Evolutionary conservation across 2,113 vertebrate species (phyloP), one percentile per base, ranked within the genome.

Genomic region (Eublepharis macularius): DNA sequence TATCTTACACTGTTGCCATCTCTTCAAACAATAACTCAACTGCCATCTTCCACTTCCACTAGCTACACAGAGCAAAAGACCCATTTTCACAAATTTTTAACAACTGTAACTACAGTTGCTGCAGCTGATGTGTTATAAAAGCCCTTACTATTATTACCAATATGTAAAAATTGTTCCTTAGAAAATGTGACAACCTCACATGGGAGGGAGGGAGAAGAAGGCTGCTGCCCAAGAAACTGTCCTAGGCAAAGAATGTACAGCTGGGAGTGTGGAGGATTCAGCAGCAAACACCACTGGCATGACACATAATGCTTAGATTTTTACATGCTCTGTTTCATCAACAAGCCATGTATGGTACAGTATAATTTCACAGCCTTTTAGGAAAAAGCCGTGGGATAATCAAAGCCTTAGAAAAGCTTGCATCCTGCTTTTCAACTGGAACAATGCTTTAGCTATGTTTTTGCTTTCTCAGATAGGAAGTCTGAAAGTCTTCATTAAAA

Each of bases 301-400:
- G 49, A 14, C 77, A 74, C 17, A 32, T 63, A 47, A 47, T 73
- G 54, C 47, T 72, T 70, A 63, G 65, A 70, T 78, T 72, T n/a
- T 34, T 34, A 80, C 49, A 72, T 78, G 39, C 24, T 60, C 26
- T 36, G 26, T 77, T 77, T 78, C 39, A 34, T 32, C 63, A 63
- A 19, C 76, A 86, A 65, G 9, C 84, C 77, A 39, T 74, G 49
- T 47, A 80, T 86, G 69, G 70, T 65, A 86, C 43, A 73, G 41
- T 26, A 72, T 26, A 3, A 17, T 79, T 79, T 63, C 43, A 47
- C 26, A 49, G 57, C 19, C 45, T 63, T 32, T 21, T 63, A 36
- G 51, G 41, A 36, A 63, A 85, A 79, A 60, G 41, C 12, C 24
- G 47, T 26, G 47, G 13, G 68, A 80, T 36, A 74, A 73, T 8